phyloP scores from a whole-genome alignment of 1,140 invertebrate species.

The Gryllus bimaculatus region DNA sequence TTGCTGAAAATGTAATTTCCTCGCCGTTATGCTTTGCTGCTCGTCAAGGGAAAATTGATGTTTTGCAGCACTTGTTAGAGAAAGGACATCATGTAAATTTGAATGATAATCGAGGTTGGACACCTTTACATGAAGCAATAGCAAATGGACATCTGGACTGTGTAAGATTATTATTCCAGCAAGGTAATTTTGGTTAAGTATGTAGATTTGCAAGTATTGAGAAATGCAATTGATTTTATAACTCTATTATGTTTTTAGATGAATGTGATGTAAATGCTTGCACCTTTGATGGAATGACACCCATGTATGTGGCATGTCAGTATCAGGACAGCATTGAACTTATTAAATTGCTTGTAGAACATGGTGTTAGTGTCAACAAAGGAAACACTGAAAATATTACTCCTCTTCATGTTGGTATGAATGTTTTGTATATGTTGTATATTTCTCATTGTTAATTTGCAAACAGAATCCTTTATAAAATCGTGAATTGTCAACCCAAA shows the following conservation, averaged over 20 bases:
- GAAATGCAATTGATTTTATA: neutral
- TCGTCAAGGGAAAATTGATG: neutral
- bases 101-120: constrained; percentile 10
- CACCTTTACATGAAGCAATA: constrained; percentile 10
- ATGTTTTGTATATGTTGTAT: neutral
- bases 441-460: neutral
- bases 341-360: neutral
- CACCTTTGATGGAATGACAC: constrained; percentile 10
- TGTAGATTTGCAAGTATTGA: neutral
- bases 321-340: neutral
- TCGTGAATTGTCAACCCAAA: too few relatives aligned
- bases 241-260: neutral
- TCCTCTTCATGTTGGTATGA: constrained; percentile 12
- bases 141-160: neutral
- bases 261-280: neutral
- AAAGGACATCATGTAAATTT: neutral
- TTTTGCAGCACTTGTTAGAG: neutral
- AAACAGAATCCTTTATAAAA: too few relatives aligned
- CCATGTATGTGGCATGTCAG: constrained; percentile 1
- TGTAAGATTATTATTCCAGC: neutral
- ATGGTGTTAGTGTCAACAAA: neutral
- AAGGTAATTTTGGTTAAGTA: neutral
- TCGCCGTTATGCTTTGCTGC: neutral
- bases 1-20: neutral
- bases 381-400: constrained; percentile 8